Base-by-base conservation (phyloP, 1,140 invertebrate genomes). In the Eulimnadia texana region DNA sequence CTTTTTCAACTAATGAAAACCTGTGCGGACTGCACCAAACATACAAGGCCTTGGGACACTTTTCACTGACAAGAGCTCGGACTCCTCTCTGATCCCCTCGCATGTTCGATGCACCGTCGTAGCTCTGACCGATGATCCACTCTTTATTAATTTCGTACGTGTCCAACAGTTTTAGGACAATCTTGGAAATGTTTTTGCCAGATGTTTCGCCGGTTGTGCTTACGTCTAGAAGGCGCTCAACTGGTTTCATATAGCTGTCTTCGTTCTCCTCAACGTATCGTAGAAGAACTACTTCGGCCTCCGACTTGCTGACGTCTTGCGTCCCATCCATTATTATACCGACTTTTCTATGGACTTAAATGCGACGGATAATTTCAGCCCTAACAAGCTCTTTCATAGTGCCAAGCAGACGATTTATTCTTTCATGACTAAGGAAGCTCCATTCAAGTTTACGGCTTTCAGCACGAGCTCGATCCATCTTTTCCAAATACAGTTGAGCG, bases 81-180 rank as follows among this genome's bases (percentile, higher is more conserved):
- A 53, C n/a, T 28, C 54, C 54, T n/a, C 54, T 19, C 25, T 28
- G 24, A 19, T 22, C 54, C 19, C n/a, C 54, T 56, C 23, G 1
- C n/a, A 56, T 25, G 54, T 19, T 56, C 9, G n/a, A 57, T 33
- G 55, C 55, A 20, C 55, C 55, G 16, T 57, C 55, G 24, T 33
- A 57, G 16, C 22, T 33, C 55, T 33, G 28, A 33, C 55, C 55
- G 9, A 57, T 57, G 33, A 42, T 6, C 33, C 33, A 42, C 16
- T 42, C 33, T 9, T 16, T 6, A 42, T 6, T 9, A 6, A 16
- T 9, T 6, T 42, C 33, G 16, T 9, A 16, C 6, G 33, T 42
- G 16, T 42, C 16, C 33, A 42, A 42, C 6, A 42, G 6, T 16
- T 42, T 42, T 6, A 42, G 16, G 33, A 42, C 16, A 42, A 42